Base-by-base conservation (phyloP, 2,113 vertebrate species). In the Electrona antarctica region DNA sequence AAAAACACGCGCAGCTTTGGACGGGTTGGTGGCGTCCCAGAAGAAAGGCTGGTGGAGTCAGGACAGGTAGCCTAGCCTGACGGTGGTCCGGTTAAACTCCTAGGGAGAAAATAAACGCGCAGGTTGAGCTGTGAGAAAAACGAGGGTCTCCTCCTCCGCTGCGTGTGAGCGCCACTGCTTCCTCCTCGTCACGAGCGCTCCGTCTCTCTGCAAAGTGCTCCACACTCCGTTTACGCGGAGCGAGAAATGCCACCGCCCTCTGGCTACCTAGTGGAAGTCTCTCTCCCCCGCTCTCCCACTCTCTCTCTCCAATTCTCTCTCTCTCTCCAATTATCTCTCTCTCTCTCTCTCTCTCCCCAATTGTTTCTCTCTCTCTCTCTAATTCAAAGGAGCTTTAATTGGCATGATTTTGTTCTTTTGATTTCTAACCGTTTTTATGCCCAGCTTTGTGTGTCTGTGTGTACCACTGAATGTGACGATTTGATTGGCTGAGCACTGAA, bases 211-310 rank as follows among this genome's bases (percentile, higher is more conserved):
- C 13, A 21, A 21, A 61, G 80, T 74, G 82, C 78, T 80, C 78
- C 67, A 45, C 71, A 54, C 83, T 84, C 67, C 65, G 82, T 86
- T 85, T 80, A 87, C 81, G 86, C 87, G 81, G 84, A 82, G 85
- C 75, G 80, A 89, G 87, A 86, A 70, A 89, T 84, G 88, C 91
- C 90, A 84, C 90, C 90, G 91, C 91, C 90, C 92, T 91, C 89
- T 85, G 87, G 85, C 75, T 86, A 86, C 81, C 77, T 15, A 69
- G 46, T 29, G 33, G 45, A 12, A 67, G 15, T 69, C 69, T 78
- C 69, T 29, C 21, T 2, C 21, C 21, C 21, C 21, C 21, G 1
- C 21, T 21, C 21, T 21, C 21, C 2, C 13, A 28, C 0, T 61
- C 60, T 80, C 73, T 69, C 50, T 54, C 52, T 62, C 64, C 68